Evolutionary conservation across 2,113 vertebrate genomes (phyloP).

Genomic region (Cyprinus carpio): DNA sequence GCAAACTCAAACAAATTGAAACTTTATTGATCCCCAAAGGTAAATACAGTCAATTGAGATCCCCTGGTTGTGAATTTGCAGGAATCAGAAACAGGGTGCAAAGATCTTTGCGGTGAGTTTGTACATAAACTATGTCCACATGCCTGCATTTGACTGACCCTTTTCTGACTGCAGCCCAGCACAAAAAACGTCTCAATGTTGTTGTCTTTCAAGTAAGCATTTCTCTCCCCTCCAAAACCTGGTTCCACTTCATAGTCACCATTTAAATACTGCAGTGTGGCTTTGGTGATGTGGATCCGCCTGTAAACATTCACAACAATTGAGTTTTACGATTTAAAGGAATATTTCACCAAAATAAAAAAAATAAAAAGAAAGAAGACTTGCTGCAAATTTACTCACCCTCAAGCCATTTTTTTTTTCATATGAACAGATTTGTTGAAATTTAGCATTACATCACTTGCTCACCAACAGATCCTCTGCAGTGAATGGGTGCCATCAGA

Average conservation of each 20-base stretch:
- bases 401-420: too few relatives aligned
- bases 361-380: too few relatives aligned
- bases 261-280: constrained; percentile 91
- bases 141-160: constrained; percentile 73
- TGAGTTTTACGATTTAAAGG: neutral
- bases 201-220: constrained; percentile 90
- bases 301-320: constrained; percentile 64
- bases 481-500: too few relatives aligned
- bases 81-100: too few relatives aligned
- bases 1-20: constrained; percentile 11
- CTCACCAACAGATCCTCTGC: too few relatives aligned
- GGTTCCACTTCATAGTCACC: constrained; percentile 95
- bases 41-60: neutral
- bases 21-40: constrained; percentile 18
- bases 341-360: too few relatives aligned
- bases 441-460: too few relatives aligned
- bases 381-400: too few relatives aligned
- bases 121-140: constrained; percentile 14
- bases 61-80: too few relatives aligned
- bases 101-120: neutral
- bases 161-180: constrained; percentile 92
- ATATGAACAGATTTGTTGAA: too few relatives aligned
- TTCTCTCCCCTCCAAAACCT: constrained; percentile 88
- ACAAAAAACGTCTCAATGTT: constrained; percentile 94
- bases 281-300: constrained; percentile 95